Conservation (phyloP, 2,797 vertebrate species). For the Urophycis tenuis region DNA sequence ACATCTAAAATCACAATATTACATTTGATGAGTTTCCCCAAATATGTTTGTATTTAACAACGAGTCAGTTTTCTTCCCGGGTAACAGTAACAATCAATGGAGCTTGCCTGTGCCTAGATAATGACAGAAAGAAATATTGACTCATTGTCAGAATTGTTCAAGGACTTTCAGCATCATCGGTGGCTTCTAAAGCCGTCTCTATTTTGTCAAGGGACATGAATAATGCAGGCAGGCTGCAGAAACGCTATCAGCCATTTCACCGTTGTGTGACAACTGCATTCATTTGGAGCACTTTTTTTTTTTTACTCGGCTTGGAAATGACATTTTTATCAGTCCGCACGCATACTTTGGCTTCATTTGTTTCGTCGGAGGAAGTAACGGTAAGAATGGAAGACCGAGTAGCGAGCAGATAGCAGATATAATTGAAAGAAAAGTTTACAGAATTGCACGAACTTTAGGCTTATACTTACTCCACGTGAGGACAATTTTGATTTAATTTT, state of each 20-base stretch:
- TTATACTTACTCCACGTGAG: background rate
- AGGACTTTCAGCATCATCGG: conserved; percentile 20
- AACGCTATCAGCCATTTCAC: conserved; percentile 42
- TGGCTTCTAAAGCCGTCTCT: conserved; percentile 31
- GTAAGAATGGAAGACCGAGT: background rate
- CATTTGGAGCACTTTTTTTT: conserved; percentile 24
- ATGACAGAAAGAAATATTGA: conserved; percentile 1
- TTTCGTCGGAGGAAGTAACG: conserved; percentile 27
- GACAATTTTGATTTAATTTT: background rate
- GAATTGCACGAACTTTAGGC: background rate
- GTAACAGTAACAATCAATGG: background rate
- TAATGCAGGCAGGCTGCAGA: conserved; percentile 37
- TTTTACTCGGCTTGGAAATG: conserved; percentile 26
- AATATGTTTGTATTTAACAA: background rate
- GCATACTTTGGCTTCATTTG: conserved; percentile 18
- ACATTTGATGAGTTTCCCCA: background rate
- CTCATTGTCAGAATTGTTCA: conserved; percentile 17
- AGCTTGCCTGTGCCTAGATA: background rate
- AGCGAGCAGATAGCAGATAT: background rate
- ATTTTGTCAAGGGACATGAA: conserved; percentile 45
- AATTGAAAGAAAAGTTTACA: background rate
- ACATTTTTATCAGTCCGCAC: conserved; percentile 36
- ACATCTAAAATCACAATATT: background rate
- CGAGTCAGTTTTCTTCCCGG: background rate
- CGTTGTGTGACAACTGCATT: conserved; percentile 35